Base-by-base conservation (phyloP, 1,140 invertebrate genomes). In the Penaeus japonicus region DNA sequence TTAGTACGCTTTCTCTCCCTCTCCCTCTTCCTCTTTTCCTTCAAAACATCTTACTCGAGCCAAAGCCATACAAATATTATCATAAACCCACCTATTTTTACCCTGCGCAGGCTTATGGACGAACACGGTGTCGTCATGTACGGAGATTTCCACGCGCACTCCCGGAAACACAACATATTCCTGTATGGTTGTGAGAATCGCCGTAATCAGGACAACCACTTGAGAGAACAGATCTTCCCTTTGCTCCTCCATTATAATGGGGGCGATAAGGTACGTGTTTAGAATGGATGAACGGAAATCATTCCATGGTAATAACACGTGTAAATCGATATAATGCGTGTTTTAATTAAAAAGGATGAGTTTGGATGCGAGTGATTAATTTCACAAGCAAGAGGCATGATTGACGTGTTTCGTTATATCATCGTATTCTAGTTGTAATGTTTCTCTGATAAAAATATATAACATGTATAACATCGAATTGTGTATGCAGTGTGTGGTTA, bases 121-220 rank as follows among this genome's bases (percentile, higher is more conserved):
- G 97, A 98, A 93, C 96, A 96, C 92, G 97, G 97, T 77, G 97
- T 98, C 32, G 95, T 96, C 87, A 96, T 99, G 93, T 99, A 97
- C 92, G 98, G 98, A 92, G 98, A 99, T 94, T 94, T 98, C 90
- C 98, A 99, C 93, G 97, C 97, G 0, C 98, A 99, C 93, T 99
- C 97, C 7, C 94, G 97, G 84, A 96, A 96, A 92, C 97, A 98
- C 92, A 99, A 99, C 93, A 95, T 99, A 91, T 99, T 99, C 92
- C 96, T 98, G 90, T 99, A 98, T 92, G 98, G 98, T 90, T 99
- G 98, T 93, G 97, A 98, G 93, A 97, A 96, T 93, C 94, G 96
- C 91, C 94, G 95, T 91, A 95, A 95, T 91, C 94, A 95, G 59
- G 95, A 96, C n/a, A 95, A 95, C 73, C 90, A 90, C 75, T 80